These are phyloP conservation scores for Nibea coibor DNA, from an alignment of 2,113 vertebrate species.

Conservation along the genomic window DNA sequence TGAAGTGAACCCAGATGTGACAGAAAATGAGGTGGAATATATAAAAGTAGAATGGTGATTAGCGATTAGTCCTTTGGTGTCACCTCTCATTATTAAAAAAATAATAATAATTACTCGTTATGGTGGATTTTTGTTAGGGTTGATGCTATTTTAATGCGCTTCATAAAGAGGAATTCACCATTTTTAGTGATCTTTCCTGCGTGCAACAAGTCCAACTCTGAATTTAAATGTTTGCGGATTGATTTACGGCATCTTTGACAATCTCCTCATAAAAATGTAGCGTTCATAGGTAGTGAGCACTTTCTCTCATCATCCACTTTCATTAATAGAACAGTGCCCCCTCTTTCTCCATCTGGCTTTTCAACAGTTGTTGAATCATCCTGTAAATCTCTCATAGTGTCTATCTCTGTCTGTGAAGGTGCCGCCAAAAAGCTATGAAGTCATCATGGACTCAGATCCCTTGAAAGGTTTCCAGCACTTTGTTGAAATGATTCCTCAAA, in stretches of 20 bases:
- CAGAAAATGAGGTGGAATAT: not conserved
- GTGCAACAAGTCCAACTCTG: not conserved
- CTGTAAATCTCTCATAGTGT: constrained; percentile 38
- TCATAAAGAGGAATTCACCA: not conserved
- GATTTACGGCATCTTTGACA: not conserved
- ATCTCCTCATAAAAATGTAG: not conserved
- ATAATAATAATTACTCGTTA: not conserved
- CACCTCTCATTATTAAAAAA: not conserved
- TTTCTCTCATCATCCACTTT: constrained; percentile 28
- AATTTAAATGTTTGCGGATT: not conserved
- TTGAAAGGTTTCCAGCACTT: constrained; percentile 52
- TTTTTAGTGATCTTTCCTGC: not conserved
- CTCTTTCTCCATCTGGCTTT: constrained; percentile 17
- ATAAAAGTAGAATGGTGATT: not conserved
- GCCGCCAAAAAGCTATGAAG: constrained; percentile 33
- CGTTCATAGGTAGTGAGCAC: not conserved
- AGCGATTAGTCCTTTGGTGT: not conserved
- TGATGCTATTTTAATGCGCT: not conserved
- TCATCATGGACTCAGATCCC: constrained; percentile 30
- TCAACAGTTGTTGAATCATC: constrained; percentile 38
- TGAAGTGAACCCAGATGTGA: not conserved
- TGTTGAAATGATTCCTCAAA: constrained; percentile 56
- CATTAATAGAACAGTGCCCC: constrained; percentile 13
- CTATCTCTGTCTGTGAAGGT: constrained; percentile 21
- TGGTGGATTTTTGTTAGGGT: not conserved